phyloP scores from a whole-genome alignment of 1,140 invertebrate species.

The Procambarus virginalis region DNA sequence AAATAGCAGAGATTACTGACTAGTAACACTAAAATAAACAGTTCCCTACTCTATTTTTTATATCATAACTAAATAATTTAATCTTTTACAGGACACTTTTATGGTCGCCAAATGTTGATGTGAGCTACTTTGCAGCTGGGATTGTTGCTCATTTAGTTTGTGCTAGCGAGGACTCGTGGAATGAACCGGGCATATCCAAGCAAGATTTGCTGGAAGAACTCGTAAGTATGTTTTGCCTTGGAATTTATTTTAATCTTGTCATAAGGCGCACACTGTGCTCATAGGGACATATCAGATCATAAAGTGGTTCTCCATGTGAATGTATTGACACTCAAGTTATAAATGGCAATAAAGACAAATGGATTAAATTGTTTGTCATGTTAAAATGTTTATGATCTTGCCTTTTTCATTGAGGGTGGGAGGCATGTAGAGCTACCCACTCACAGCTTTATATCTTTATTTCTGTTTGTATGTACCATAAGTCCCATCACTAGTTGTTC shows the following conservation, averaged over 20 bases:
- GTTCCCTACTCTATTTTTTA: background rate
- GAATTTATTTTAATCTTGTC: background rate
- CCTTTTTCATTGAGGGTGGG: too few relatives aligned
- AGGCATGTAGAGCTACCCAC: too few relatives aligned
- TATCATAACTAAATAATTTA: background rate
- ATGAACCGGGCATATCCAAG: constrained; percentile 73
- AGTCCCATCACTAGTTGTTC: too few relatives aligned
- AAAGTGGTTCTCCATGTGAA: too few relatives aligned
- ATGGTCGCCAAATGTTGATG: constrained; percentile 83
- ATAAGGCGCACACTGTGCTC: too few relatives aligned
- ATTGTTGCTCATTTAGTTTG: constrained; percentile 86
- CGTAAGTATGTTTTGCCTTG: constrained; percentile 70
- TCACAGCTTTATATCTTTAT: too few relatives aligned
- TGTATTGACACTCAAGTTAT: too few relatives aligned
- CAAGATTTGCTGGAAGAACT: constrained; percentile 78
- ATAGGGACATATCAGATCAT: too few relatives aligned
- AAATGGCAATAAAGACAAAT: too few relatives aligned
- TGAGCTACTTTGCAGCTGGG: constrained; percentile 88
- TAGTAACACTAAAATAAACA: background rate
- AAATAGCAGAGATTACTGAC: background rate
- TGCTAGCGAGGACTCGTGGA: constrained; percentile 78
- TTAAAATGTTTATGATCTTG: too few relatives aligned
- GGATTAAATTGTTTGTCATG: too few relatives aligned
- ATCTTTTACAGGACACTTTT: constrained; percentile 75
- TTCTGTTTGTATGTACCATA: too few relatives aligned